These are phyloP conservation scores for Netelia melanura DNA, from an alignment of 2,888 invertebrate species.

Conservation along the genomic window DNA sequence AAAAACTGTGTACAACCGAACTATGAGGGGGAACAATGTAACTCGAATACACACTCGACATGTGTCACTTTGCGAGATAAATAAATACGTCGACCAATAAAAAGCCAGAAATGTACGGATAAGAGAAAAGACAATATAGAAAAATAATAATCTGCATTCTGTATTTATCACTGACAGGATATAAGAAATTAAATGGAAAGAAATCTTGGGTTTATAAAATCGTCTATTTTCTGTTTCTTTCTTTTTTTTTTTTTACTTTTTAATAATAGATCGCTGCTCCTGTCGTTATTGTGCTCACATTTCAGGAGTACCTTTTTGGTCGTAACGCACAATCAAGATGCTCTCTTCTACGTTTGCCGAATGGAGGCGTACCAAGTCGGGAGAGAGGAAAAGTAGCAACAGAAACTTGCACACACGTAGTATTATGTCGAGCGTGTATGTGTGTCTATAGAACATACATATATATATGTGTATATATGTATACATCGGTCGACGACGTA, in stretches of 20 bases:
- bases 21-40: background rate
- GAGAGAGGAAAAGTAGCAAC: slow-evolving; percentile 48
- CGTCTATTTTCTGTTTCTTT: background rate
- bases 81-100: background rate
- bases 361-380: slow-evolving; percentile 38
- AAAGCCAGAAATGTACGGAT: too few relatives aligned
- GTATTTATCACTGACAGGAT: too few relatives aligned
- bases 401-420: slow-evolving; percentile 47
- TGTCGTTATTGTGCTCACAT: slow-evolving; percentile 53
- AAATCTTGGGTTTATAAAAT: too few relatives aligned
- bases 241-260: slow-evolving; percentile 19
- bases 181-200: too few relatives aligned
- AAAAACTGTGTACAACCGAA: background rate
- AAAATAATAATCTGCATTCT: too few relatives aligned
- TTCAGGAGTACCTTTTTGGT: slow-evolving; percentile 24
- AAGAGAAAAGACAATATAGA: too few relatives aligned
- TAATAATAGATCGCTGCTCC: slow-evolving; percentile 36
- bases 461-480: slow-evolving; percentile 12
- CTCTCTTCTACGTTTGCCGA: slow-evolving; percentile 59
- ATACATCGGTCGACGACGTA: slow-evolving; percentile 50
- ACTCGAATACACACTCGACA: background rate
- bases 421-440: slow-evolving; percentile 21
- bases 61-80: background rate
- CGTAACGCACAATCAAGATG: slow-evolving; percentile 56
- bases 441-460: background rate